phyloP scores from a whole-genome alignment of 2,888 invertebrate genomes.

The Lasioglossum pauxillum region DNA sequence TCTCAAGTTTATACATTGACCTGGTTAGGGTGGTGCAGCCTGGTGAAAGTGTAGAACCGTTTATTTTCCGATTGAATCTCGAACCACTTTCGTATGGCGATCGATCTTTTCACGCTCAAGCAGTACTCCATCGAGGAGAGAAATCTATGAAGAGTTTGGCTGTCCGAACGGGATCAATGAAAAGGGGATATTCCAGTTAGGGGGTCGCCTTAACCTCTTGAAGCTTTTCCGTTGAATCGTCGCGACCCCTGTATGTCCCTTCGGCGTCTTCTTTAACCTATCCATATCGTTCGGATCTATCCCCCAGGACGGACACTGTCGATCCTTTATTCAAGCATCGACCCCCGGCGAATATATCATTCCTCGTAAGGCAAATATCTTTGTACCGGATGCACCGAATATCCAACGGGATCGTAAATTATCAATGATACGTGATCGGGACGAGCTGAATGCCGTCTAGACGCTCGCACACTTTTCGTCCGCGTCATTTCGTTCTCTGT shows the following conservation, averaged over 20 bases:
- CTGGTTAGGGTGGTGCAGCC: not conserved
- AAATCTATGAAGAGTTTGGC: conserved; percentile 58
- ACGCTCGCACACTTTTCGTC: not conserved
- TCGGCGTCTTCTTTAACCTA: conserved; percentile 66
- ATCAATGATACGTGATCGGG: conserved; percentile 25
- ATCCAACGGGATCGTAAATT: conserved; percentile 38
- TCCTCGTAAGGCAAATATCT: conserved; percentile 19
- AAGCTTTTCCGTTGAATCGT: conserved; percentile 63
- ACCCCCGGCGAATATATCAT: conserved; percentile 26
- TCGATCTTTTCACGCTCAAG: conserved; percentile 55
- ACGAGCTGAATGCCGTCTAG: not conserved
- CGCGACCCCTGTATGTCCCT: conserved; percentile 59
- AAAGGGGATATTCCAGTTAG: conserved; percentile 57
- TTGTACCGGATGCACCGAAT: conserved; percentile 26
- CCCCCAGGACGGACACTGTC: conserved; percentile 31
- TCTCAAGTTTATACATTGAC: not conserved
- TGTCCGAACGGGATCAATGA: conserved; percentile 44
- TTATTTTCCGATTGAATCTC: conserved; percentile 50
- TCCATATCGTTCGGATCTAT: conserved; percentile 62
- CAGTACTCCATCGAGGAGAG: conserved; percentile 50
- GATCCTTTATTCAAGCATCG: conserved; percentile 52
- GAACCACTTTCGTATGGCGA: conserved; percentile 33
- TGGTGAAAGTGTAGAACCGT: conserved; percentile 29
- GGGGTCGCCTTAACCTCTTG: conserved; percentile 45
- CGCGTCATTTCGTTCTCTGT: not conserved